phyloP scores from a whole-genome alignment of 2,888 invertebrate genomes.

The Criorhina ranunculi region DNA sequence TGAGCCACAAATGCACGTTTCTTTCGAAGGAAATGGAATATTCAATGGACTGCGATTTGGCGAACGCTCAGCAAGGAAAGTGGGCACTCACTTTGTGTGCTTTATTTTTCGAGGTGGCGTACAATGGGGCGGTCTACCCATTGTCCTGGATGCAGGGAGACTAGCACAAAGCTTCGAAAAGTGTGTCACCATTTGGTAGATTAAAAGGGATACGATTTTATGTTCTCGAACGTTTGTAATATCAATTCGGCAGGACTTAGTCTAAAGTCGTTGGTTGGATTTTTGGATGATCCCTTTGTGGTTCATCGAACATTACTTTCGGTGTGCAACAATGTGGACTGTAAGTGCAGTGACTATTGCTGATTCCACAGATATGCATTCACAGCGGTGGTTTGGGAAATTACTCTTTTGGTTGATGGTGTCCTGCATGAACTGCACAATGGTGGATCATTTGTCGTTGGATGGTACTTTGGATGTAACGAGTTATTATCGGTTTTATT shows the following conservation, averaged over 20 bases:
- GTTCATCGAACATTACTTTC: slow-evolving; percentile 48
- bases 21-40: slow-evolving; percentile 40
- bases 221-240: slow-evolving; percentile 65
- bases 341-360: slow-evolving; percentile 38
- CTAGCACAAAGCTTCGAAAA: slow-evolving; percentile 36
- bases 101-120: slow-evolving; percentile 37
- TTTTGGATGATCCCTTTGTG: slow-evolving; percentile 62
- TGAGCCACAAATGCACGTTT: slow-evolving; percentile 53
- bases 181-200: slow-evolving; percentile 71
- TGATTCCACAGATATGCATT: slow-evolving; percentile 47
- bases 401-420: slow-evolving; percentile 5
- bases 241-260: slow-evolving; percentile 66
- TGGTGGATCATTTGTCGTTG: slow-evolving; percentile 7
- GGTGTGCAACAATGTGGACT: slow-evolving; percentile 63
- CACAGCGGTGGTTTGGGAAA: not conserved
- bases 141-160: slow-evolving; percentile 22
- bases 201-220: slow-evolving; percentile 70
- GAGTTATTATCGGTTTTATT: slow-evolving; percentile 23
- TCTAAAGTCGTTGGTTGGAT: slow-evolving; percentile 43
- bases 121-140: slow-evolving; percentile 34
- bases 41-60: slow-evolving; percentile 66
- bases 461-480: slow-evolving; percentile 3
- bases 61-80: slow-evolving; percentile 28
- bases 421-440: slow-evolving; percentile 6
- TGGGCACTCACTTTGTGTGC: slow-evolving; percentile 34